Evolutionary conservation across 2,797 vertebrate species (phyloP).

Genomic region (Hirundo rustica): DNA sequence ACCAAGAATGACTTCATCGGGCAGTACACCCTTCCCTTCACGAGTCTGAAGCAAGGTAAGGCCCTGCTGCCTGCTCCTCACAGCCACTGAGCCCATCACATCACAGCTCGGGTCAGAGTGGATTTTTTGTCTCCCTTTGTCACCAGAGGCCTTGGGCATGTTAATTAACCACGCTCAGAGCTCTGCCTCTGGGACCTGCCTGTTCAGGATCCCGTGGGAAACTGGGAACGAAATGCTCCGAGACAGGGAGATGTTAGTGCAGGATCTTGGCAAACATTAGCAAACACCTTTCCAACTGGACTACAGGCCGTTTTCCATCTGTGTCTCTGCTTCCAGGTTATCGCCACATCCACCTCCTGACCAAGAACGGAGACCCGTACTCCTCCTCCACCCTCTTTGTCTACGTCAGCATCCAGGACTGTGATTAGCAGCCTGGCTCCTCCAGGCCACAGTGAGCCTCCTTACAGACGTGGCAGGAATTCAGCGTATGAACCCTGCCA

Average conservation of each 20-base stretch:
- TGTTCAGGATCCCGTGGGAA: not conserved
- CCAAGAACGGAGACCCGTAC: conserved; percentile 84
- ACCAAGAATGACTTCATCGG: conserved; percentile 89
- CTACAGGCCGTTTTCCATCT: not conserved
- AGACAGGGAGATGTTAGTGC: not conserved
- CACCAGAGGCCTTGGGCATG: accelerated
- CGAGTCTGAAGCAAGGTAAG: conserved; percentile 87
- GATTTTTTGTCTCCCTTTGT: not conserved
- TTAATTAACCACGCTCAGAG: not conserved
- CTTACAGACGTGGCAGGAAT: not conserved
- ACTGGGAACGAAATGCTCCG: not conserved
- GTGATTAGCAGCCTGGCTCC: conserved; percentile 41
- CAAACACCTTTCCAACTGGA: not conserved
- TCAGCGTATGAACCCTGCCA: not conserved
- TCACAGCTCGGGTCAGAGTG: not conserved
- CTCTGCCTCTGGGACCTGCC: not conserved
- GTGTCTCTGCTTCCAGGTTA: conserved; percentile 81
- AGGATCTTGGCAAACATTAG: not conserved
- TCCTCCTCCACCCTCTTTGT: conserved; percentile 89
- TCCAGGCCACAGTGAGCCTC: not conserved
- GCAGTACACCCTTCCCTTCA: conserved; percentile 89
- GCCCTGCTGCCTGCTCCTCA: not conserved
- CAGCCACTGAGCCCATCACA: not conserved
- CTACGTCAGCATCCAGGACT: conserved; percentile 79
- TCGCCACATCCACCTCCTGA: conserved; percentile 90